Conservation (phyloP, 2,113 vertebrate species). For the Bufo gargarizans region DNA sequence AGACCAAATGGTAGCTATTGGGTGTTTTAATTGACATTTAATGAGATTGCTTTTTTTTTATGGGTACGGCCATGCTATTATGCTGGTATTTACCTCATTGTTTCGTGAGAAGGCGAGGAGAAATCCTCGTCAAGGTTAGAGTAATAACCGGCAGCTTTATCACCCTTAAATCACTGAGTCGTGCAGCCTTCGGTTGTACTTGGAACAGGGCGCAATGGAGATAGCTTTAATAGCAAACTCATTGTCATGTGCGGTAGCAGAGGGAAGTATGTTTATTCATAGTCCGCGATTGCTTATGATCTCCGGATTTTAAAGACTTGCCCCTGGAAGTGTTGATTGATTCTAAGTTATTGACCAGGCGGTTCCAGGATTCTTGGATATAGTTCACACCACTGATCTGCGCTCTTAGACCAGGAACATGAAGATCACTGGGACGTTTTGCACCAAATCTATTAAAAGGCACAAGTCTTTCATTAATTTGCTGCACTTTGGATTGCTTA, state of each 20-base stretch:
- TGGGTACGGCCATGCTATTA: neutral
- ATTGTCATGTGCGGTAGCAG: neutral
- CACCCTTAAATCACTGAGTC: slow-evolving; percentile 30
- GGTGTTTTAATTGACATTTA: slow-evolving; percentile 64
- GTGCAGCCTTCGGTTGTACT: neutral
- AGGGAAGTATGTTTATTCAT: neutral
- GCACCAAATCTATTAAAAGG: too few relatives aligned
- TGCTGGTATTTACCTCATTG: slow-evolving; percentile 2
- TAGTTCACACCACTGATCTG: neutral
- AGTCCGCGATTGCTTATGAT: neutral
- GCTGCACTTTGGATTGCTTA: too few relatives aligned
- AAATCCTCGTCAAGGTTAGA: slow-evolving; percentile 8
- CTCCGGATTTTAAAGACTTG: neutral
- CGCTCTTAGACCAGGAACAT: neutral
- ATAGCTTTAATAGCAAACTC: neutral
- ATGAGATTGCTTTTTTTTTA: slow-evolving; percentile 48
- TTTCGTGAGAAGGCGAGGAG: neutral
- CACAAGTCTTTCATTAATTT: too few relatives aligned
- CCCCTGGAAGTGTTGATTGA: neutral
- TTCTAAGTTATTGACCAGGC: neutral
- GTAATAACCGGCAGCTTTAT: slow-evolving; percentile 21
- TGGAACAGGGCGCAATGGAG: slow-evolving; percentile 11
- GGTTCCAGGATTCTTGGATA: neutral
- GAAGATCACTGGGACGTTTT: too few relatives aligned
- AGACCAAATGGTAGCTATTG: slow-evolving; percentile 63